Percentiles rank a stretch among this genome's conserved stretches.
These are phyloP conservation scores for Rhabdomys pumilio DNA, from an alignment of 2,797 vertebrate genomes.

Conservation along the genomic window DNA sequence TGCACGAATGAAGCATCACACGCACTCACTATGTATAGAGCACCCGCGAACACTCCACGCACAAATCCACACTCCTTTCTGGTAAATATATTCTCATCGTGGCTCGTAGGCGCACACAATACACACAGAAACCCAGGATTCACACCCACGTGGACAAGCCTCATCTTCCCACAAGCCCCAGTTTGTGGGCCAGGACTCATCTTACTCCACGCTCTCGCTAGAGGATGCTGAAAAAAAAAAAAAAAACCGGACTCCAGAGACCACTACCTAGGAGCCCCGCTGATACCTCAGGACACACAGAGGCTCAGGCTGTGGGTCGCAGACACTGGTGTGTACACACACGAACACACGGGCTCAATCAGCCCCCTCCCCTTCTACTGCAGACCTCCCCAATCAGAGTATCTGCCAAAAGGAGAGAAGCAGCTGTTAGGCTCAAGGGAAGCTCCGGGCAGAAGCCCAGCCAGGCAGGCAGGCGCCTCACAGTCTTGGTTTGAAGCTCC, in stretches of 20 bases:
- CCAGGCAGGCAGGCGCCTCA: background rate
- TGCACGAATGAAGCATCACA: accelerated
- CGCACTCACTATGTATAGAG: background rate
- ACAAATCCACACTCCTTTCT: slow-evolving; percentile 14
- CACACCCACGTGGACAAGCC: background rate
- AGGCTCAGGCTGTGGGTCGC: background rate
- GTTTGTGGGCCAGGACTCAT: background rate
- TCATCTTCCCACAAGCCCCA: background rate
- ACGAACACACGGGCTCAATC: background rate
- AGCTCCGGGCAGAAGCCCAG: background rate
- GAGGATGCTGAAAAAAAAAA: background rate
- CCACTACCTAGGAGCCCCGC: background rate
- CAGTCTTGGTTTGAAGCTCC: slow-evolving; percentile 22
- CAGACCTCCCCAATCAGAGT: background rate
- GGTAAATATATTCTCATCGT: background rate
- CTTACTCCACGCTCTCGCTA: background rate
- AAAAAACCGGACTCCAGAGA: background rate
- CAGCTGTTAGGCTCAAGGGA: background rate
- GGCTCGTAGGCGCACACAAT: background rate
- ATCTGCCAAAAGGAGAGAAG: slow-evolving; percentile 3
- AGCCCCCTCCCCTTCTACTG: background rate
- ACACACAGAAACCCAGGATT: background rate
- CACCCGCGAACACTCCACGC: background rate
- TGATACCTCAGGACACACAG: background rate
- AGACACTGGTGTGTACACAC: background rate